Evolutionary conservation across 2,113 vertebrate species (phyloP).

Genomic region (Tyto alba): DNA sequence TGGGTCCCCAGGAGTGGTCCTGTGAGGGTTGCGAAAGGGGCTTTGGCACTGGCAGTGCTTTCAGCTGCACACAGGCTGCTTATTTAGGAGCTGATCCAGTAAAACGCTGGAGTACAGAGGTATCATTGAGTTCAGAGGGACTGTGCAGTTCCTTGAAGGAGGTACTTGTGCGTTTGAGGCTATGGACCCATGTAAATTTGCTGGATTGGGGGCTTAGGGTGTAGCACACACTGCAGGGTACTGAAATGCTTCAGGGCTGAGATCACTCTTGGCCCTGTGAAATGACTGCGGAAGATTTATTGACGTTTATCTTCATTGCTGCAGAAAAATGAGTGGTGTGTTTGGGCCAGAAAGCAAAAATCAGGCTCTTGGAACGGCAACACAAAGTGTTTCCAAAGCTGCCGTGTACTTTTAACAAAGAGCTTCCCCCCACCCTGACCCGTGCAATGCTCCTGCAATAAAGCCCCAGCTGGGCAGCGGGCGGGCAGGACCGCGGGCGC

Average conservation of each 20-base stretch:
- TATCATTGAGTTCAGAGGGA: not conserved
- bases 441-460: not conserved
- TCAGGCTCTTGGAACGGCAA: constrained; percentile 10
- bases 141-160: not conserved
- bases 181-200: not conserved
- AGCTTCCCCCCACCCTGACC: not conserved
- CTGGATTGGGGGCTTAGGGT: not conserved
- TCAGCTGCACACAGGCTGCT: not conserved
- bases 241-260: constrained; percentile 35
- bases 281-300: not conserved
- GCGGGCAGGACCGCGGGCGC: not conserved
- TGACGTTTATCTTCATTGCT: constrained; percentile 29
- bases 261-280: not conserved
- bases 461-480: not conserved
- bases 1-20: not conserved
- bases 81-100: not conserved
- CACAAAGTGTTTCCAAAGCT: not conserved
- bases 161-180: not conserved
- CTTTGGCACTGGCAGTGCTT: not conserved
- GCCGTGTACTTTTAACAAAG: accelerated
- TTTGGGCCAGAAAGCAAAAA: constrained; percentile 18
- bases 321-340: constrained; percentile 6
- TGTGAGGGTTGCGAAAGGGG: not conserved
- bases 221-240: not conserved
- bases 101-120: not conserved